Percentiles rank a stretch among this genome's conserved stretches.
phyloP scores from a whole-genome alignment of 2,113 vertebrate genomes.

The Lepisosteus osseus region DNA sequence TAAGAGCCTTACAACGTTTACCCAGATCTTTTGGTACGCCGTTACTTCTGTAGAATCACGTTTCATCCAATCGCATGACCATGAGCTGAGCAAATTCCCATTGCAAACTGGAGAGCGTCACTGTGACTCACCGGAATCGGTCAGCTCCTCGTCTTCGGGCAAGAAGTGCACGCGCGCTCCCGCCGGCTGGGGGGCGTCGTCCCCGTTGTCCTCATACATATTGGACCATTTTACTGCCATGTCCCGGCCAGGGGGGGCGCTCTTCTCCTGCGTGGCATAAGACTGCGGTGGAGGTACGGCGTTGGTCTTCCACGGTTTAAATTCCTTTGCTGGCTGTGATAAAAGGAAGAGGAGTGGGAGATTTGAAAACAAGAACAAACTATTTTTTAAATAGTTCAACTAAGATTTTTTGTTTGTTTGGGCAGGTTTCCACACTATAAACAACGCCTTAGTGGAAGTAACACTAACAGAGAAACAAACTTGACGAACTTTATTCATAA shows the following conservation, averaged over 20 bases:
- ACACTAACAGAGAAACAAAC: too few species aligned
- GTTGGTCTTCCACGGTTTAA: constrained; percentile 84
- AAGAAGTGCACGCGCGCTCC: constrained; percentile 64
- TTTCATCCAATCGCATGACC: too few species aligned
- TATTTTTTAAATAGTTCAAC: too few species aligned
- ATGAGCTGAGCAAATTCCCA: too few species aligned
- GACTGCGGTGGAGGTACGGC: constrained; percentile 84
- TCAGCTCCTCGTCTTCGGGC: constrained; percentile 61
- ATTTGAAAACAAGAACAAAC: neutral
- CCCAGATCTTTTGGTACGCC: too few species aligned
- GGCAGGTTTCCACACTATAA: too few species aligned
- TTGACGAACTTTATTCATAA: too few species aligned
- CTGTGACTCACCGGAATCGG: constrained; percentile 67
- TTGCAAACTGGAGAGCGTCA: too few species aligned
- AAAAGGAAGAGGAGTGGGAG: neutral
- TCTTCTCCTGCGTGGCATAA: constrained; percentile 73
- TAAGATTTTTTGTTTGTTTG: too few species aligned
- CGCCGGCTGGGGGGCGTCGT: constrained; percentile 77
- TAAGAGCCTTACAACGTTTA: too few species aligned
- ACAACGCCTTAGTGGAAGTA: too few species aligned
- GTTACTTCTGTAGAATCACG: too few species aligned
- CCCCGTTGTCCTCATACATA: constrained; percentile 94
- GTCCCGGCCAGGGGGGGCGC: constrained; percentile 80
- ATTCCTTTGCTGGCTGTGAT: constrained; percentile 79
- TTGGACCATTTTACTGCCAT: constrained; percentile 98